phyloP scores from a whole-genome alignment of 1,140 invertebrate genomes.

The Mercenaria mercenaria region DNA sequence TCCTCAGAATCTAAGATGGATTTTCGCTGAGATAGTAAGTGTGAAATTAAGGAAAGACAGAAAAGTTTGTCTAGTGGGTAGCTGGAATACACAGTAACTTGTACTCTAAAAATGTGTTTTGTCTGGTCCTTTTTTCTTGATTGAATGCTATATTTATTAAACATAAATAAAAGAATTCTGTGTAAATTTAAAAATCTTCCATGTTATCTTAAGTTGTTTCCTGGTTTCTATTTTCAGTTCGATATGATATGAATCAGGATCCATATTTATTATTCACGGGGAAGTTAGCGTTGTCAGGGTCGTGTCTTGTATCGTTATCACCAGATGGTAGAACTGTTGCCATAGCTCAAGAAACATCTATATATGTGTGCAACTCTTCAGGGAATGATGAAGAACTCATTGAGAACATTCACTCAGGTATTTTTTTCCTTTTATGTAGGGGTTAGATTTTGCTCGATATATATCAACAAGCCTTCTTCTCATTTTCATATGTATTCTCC shows the following conservation, averaged over 20 bases:
- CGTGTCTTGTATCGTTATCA: conserved; percentile 89
- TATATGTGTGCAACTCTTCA: conserved; percentile 83
- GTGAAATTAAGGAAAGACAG: too few relatives aligned
- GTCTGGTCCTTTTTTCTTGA: too few relatives aligned
- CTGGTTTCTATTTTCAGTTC: conserved; percentile 90
- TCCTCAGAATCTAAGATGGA: too few relatives aligned
- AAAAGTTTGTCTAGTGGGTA: too few relatives aligned
- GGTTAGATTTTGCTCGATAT: not conserved
- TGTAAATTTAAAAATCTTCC: too few relatives aligned
- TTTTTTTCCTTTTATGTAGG: conserved; percentile 74
- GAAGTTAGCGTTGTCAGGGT: conserved; percentile 83
- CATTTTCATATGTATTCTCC: not conserved
- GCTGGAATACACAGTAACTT: too few relatives aligned
- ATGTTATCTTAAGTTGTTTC: too few relatives aligned
- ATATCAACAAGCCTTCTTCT: not conserved
- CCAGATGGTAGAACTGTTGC: conserved; percentile 92
- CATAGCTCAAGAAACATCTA: conserved; percentile 86
- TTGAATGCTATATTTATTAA: too few relatives aligned
- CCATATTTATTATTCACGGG: conserved; percentile 90
- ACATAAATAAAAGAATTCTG: too few relatives aligned
- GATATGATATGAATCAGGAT: conserved; percentile 92
- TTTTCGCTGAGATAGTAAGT: too few relatives aligned
- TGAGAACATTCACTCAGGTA: conserved; percentile 89
- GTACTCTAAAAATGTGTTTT: too few relatives aligned
- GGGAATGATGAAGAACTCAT: conserved; percentile 90